These are phyloP conservation scores for Pardalotus punctatus DNA, from an alignment of 2,113 vertebrate genomes.

Conservation along the genomic window DNA sequence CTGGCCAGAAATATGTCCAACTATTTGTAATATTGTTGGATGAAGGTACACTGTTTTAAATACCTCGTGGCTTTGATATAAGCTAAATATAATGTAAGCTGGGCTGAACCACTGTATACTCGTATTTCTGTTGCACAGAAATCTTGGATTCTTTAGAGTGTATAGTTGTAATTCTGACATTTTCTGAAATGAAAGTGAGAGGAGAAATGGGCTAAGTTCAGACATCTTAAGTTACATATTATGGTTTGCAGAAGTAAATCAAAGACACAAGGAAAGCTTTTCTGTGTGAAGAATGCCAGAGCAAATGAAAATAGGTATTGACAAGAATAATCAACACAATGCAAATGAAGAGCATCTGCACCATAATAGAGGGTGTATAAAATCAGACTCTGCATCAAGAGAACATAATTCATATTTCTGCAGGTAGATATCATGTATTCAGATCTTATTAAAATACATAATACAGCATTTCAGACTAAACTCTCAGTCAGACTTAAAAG, in stretches of 20 bases:
- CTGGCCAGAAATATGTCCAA: background rate
- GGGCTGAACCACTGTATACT: background rate
- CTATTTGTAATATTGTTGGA: background rate
- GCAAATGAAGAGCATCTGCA: background rate
- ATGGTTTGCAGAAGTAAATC: background rate
- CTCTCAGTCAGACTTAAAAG: background rate
- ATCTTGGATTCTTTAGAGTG: background rate
- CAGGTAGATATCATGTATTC: background rate
- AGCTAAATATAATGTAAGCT: background rate
- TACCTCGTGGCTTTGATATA: background rate
- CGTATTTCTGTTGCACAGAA: background rate
- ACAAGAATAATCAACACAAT: background rate
- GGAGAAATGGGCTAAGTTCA: background rate
- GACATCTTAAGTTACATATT: background rate
- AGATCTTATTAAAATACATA: background rate
- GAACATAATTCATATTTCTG: background rate
- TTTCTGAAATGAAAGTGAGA: background rate
- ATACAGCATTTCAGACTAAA: background rate
- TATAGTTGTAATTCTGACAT: background rate
- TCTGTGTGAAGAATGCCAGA: background rate
- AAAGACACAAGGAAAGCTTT: background rate
- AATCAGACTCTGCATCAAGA: background rate
- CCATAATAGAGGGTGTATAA: background rate
- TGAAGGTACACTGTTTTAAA: background rate
- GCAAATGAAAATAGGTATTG: conserved; percentile 21